Conservation (phyloP, 2,113 vertebrate species). For the Carollia perspicillata region DNA sequence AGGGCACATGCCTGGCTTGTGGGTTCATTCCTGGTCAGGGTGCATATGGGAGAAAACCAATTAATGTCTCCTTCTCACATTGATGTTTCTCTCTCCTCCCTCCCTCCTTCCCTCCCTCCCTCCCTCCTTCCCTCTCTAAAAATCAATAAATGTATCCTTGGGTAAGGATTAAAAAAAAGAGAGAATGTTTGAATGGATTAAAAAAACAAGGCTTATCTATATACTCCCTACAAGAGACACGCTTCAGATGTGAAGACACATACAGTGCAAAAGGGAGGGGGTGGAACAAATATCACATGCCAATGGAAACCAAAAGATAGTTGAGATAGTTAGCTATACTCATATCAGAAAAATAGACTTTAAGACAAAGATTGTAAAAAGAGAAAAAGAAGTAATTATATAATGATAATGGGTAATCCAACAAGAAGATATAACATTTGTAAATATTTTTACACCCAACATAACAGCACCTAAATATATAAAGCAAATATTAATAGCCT, state of each 20-base stretch:
- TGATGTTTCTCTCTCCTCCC: no score
- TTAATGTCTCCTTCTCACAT: no score
- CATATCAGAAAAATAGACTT: background rate
- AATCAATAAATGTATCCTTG: no score
- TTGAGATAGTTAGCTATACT: background rate
- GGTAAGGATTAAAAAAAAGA: no score
- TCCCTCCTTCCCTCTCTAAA: no score
- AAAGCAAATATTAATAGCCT: background rate
- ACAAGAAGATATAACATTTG: background rate
- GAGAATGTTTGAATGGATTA: no score
- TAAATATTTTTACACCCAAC: background rate
- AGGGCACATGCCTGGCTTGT: no score
- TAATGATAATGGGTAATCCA: background rate
- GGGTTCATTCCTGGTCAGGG: no score
- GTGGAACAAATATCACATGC: background rate
- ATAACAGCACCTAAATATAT: background rate
- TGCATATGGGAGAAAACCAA: no score
- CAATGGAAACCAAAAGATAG: background rate
- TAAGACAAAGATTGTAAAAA: background rate
- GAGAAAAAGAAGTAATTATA: background rate
- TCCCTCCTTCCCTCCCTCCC: no score
- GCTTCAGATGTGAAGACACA: background rate
- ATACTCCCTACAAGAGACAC: background rate
- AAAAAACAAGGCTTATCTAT: background rate
- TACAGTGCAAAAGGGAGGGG: background rate